These are phyloP conservation scores for Carcinoscorpius rotundicauda DNA, from an alignment of 1,140 invertebrate species.

Conservation along the genomic window DNA sequence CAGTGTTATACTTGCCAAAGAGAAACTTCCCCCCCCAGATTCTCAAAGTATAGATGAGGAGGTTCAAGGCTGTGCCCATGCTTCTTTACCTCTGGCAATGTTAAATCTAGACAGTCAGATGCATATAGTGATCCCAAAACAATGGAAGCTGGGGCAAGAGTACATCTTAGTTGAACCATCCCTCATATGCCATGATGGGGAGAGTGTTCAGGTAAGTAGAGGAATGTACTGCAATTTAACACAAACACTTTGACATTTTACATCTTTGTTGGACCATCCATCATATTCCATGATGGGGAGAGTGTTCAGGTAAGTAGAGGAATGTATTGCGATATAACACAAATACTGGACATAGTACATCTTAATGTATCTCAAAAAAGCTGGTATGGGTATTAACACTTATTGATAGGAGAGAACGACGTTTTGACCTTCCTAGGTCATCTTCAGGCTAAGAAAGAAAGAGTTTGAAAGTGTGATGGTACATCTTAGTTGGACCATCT, in stretches of 20 bases:
- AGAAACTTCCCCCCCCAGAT: constrained; percentile 15
- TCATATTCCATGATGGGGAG: constrained; percentile 38
- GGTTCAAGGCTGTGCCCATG: constrained; percentile 17
- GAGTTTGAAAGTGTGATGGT: too few relatives aligned
- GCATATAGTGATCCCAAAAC: constrained; percentile 45
- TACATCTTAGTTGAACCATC: constrained; percentile 65
- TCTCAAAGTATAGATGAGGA: constrained; percentile 15
- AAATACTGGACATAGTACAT: too few relatives aligned
- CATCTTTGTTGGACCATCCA: too few relatives aligned
- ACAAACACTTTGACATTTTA: too few relatives aligned
- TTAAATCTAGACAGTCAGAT: constrained; percentile 16
- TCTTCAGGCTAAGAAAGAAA: too few relatives aligned
- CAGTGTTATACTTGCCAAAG: constrained; percentile 50
- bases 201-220: constrained; percentile 68
- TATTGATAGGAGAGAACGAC: too few relatives aligned
- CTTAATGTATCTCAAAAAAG: too few relatives aligned
- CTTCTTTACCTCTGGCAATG: constrained; percentile 18
- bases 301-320: constrained; percentile 21
- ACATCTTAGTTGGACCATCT: too few relatives aligned
- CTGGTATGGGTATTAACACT: too few relatives aligned
- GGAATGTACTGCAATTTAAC: too few relatives aligned
- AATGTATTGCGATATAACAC: too few relatives aligned
- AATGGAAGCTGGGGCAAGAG: constrained; percentile 64
- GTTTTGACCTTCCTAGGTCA: too few relatives aligned
- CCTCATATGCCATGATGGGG: constrained; percentile 76